Evolutionary conservation across 2,797 vertebrate species (phyloP), one percentile per base, ranked within the genome.

Genomic region (Sitta carolinensis): DNA sequence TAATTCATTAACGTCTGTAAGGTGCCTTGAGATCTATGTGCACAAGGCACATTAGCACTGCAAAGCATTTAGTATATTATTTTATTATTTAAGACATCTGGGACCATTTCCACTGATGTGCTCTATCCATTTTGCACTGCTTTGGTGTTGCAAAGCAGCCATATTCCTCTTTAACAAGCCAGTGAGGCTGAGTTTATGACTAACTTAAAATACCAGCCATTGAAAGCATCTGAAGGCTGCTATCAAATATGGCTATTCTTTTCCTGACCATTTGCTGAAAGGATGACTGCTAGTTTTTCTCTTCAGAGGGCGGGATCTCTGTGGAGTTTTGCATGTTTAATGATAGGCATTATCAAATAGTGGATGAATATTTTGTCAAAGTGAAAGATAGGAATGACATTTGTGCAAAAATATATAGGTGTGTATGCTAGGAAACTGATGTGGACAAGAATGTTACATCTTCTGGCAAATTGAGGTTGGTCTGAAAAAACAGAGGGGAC

Each of bases 71-170:
- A 94, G 95, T 96, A 76, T 93, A 96, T 96, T 96, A 96, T 96
- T 96, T 96, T 97, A 97, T 97, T 96, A 96, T 97, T 97, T 95
- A 97, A 95, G 90, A 96, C 95, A 90, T 95, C 94, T 95, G 94
- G 95, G 94, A 97, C 94, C 95, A 69, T 96, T 95, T 97, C 89
- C 87, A 94, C 84, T 94, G 94, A 95, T 95, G 94, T 84, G 82
- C 62, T 78, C 79, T 91, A 96, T 93, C 95, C 92, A 94, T 96
- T 97, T 94, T 95, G 84, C 89, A 84, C 79, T 79, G 76, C 91
- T 94, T 95, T 95, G 96, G 93, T 94, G 87, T 88, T 93, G 92
- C 93, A 92, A 84, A 93, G 87, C 92, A 96, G 73, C 79, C 87
- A 84, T 95, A 92, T 79, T 89, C 87, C 45, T 89, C 79, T 93